phyloP scores from a whole-genome alignment of 1,140 invertebrate species.

The Apocrypta bakeri region DNA sequence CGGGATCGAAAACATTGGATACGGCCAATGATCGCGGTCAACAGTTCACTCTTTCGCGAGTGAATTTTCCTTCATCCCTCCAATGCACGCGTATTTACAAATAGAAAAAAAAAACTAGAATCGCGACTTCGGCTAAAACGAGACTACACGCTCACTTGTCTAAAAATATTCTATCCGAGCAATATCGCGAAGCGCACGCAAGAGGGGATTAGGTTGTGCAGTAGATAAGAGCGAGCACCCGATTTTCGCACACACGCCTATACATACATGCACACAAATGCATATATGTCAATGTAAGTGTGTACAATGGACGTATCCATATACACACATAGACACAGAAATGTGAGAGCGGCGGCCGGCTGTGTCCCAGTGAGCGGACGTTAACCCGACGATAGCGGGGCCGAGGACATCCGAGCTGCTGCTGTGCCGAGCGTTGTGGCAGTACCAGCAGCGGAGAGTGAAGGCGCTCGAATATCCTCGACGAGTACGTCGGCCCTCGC shows the following conservation, averaged over 20 bases:
- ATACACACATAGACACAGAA: neutral
- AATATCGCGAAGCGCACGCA: neutral
- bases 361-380: slow-evolving; percentile 73
- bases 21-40: too few relatives aligned
- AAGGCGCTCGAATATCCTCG: slow-evolving; percentile 40
- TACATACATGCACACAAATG: slow-evolving; percentile 11
- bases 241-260: slow-evolving; percentile 16
- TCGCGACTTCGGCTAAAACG: too few relatives aligned
- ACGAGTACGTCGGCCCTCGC: neutral
- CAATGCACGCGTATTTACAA: too few relatives aligned
- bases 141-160: neutral
- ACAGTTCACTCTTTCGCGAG: too few relatives aligned
- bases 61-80: too few relatives aligned
- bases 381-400: slow-evolving; percentile 70
- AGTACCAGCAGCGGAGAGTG: slow-evolving; percentile 24
- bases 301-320: slow-evolving; percentile 42
- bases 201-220: slow-evolving; percentile 2
- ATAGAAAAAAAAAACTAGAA: too few relatives aligned
- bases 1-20: too few relatives aligned
- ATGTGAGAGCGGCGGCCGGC: slow-evolving; percentile 64
- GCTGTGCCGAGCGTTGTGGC: slow-evolving; percentile 24
- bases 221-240: slow-evolving; percentile 14
- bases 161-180: slow-evolving; percentile 3
- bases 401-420: slow-evolving; percentile 65
- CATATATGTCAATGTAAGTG: neutral